Conservation (phyloP, 2,888 invertebrate species). For the Molanna angustata region DNA sequence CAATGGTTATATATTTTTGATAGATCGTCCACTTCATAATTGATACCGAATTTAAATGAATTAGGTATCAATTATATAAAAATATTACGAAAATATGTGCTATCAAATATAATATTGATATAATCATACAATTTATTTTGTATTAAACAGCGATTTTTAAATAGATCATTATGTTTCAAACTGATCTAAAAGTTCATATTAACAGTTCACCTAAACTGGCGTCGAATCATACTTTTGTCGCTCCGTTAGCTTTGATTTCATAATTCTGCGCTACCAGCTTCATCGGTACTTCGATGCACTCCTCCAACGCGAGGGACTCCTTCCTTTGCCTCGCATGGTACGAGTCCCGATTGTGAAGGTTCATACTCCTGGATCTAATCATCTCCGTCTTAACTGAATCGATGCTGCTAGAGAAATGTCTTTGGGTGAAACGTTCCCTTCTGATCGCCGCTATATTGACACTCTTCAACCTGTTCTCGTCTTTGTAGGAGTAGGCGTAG, state of each 20-base stretch:
- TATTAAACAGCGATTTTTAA: too few species aligned
- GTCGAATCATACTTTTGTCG: constrained; percentile 31
- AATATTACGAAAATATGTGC: too few species aligned
- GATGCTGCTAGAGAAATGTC: constrained; percentile 28
- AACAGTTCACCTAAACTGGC: too few species aligned
- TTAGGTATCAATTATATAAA: too few species aligned
- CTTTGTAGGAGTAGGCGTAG: constrained; percentile 31
- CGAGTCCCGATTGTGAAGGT: constrained; percentile 26
- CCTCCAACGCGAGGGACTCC: constrained; percentile 28
- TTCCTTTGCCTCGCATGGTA: constrained; percentile 28
- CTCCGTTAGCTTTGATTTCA: constrained; percentile 27
- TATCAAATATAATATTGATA: too few species aligned
- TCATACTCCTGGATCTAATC: constrained; percentile 29
- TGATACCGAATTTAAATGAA: too few species aligned
- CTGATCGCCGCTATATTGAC: constrained; percentile 27
- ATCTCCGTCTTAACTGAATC: constrained; percentile 29
- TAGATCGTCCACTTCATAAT: too few species aligned
- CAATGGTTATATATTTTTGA: too few species aligned
- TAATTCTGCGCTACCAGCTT: constrained; percentile 23
- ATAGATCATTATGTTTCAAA: too few species aligned
- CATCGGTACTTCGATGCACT: constrained; percentile 29
- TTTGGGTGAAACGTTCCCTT: constrained; percentile 28
- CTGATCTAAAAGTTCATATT: too few species aligned
- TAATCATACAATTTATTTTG: too few species aligned
- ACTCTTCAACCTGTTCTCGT: constrained; percentile 27